Conservation (phyloP, 2,797 vertebrate genomes). For the Oreochromis mossambicus region DNA sequence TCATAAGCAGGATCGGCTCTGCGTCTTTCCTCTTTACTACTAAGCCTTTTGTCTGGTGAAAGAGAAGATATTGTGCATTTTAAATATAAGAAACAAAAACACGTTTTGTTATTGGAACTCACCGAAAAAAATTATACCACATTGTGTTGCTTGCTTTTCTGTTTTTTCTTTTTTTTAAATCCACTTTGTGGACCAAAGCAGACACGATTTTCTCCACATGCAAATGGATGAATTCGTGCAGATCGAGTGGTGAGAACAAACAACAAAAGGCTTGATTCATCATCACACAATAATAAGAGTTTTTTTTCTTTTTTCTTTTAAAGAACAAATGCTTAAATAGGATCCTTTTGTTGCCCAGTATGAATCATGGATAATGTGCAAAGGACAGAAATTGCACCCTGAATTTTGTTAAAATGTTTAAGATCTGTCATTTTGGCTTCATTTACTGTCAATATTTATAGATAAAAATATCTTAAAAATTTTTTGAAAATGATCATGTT, state of each 20-base stretch:
- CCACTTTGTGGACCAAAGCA: background rate
- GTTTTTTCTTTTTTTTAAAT: background rate
- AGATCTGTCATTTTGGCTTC: background rate
- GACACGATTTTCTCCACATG: background rate
- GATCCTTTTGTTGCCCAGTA: background rate
- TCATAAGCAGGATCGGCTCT: conserved; percentile 67
- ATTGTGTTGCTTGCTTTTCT: background rate
- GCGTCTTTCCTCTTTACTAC: conserved; percentile 57
- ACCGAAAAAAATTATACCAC: background rate
- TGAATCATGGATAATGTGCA: background rate
- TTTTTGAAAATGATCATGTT: background rate
- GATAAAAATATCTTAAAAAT: background rate
- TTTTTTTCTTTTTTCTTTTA: background rate
- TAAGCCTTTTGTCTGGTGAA: conserved; percentile 67
- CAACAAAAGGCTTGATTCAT: background rate
- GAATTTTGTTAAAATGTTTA: background rate
- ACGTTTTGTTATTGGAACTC: background rate
- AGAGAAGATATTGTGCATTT: conserved; percentile 7
- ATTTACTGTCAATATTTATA: background rate
- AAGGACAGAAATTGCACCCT: background rate
- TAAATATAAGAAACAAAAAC: background rate
- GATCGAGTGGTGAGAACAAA: background rate
- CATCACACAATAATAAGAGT: background rate
- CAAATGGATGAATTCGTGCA: background rate
- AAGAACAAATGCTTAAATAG: background rate